Evolutionary conservation across 2,888 invertebrate species (phyloP).

Genomic region (Argynnis bischoffii): DNA sequence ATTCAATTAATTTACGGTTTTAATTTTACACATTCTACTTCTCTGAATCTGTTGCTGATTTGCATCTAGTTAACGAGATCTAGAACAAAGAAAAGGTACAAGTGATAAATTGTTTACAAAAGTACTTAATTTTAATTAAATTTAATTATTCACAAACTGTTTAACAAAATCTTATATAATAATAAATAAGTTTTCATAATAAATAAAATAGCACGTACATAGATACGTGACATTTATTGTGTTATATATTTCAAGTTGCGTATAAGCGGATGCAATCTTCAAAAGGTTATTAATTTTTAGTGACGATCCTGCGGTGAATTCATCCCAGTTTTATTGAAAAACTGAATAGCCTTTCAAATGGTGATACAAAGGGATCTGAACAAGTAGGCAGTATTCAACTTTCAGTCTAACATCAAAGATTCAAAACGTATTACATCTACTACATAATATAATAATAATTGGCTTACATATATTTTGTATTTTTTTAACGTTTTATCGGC

Average conservation of each 20-base stretch:
- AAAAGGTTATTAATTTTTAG: conserved; percentile 62
- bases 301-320: conserved; percentile 52
- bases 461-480: neutral
- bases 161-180: neutral
- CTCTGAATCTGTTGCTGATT: conserved; percentile 14
- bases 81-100: conserved; percentile 7
- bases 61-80: conserved; percentile 19
- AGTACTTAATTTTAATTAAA: neutral
- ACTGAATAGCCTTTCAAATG: conserved; percentile 63
- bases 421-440: conserved; percentile 19
- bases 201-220: too few species aligned
- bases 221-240: neutral
- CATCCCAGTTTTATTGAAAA: conserved; percentile 70
- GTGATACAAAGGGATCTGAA: conserved; percentile 52
- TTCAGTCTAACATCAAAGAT: conserved; percentile 41
- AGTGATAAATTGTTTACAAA: conserved; percentile 8
- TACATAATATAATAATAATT: neutral
- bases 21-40: conserved; percentile 33
- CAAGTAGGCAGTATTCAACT: conserved; percentile 48
- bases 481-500: too few species aligned
- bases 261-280: conserved; percentile 31
- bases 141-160: conserved; percentile 3
- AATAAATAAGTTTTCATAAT: too few species aligned
- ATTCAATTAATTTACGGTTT: conserved; percentile 57
- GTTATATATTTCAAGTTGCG: conserved; percentile 13